These are phyloP conservation scores for Holotrichia oblita DNA, from an alignment of 1,140 invertebrate genomes.

Conservation along the genomic window DNA sequence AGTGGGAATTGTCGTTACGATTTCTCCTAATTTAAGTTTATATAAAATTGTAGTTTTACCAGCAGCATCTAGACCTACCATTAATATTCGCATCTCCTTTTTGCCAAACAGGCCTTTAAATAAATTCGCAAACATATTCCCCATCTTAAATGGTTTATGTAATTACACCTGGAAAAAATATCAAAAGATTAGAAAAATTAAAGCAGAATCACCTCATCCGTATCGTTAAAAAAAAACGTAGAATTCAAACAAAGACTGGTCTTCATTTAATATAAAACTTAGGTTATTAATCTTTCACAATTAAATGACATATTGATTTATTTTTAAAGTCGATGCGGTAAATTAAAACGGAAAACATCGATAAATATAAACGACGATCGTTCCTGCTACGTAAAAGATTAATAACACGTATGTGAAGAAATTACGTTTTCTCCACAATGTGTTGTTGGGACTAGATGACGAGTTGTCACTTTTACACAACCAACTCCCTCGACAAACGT, in stretches of 20 bases:
- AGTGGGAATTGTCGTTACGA: constrained; percentile 99
- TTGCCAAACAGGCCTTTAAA: constrained; percentile 98
- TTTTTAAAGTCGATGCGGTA: constrained; percentile 38
- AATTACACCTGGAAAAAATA: constrained; percentile 62
- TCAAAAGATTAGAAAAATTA: constrained; percentile 31
- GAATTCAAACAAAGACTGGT: too few species aligned
- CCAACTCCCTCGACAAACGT: constrained; percentile 49
- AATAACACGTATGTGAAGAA: neutral
- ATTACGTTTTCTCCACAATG: constrained; percentile 28
- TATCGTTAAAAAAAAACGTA: too few species aligned
- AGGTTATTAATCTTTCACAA: constrained; percentile 57
- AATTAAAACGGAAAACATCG: neutral
- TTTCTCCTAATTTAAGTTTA: constrained; percentile 99
- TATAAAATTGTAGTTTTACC: constrained; percentile 99
- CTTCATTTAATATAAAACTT: constrained; percentile 49
- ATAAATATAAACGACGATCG: neutral
- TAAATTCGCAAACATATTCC: constrained; percentile 87
- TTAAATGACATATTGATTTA: constrained; percentile 57
- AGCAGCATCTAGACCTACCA: constrained; percentile 98
- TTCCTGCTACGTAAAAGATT: neutral
- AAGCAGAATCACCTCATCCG: constrained; percentile 49
- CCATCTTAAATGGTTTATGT: constrained; percentile 72
- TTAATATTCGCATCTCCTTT: constrained; percentile 98
- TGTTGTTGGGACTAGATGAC: constrained; percentile 52
- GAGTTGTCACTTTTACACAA: constrained; percentile 53